These are phyloP conservation scores for Rhegmatorhina hoffmannsi DNA, from an alignment of 2,113 vertebrate species.

Conservation along the genomic window DNA sequence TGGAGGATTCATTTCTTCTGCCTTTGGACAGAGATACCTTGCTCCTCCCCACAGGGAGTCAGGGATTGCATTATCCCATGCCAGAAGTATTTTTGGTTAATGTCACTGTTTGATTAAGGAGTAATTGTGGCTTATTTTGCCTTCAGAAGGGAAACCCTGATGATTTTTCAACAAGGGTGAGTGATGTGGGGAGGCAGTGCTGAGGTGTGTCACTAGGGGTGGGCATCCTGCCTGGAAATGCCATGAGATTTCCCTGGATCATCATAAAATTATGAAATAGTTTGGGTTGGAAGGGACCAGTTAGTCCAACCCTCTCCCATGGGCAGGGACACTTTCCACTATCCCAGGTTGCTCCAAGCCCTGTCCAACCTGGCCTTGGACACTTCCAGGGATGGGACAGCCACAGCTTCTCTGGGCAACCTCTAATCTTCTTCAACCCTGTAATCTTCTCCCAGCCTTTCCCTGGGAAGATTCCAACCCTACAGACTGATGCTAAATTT, in stretches of 20 bases:
- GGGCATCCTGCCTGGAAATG: neutral
- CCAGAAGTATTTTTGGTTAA: neutral
- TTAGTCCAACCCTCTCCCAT: neutral
- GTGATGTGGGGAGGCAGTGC: neutral
- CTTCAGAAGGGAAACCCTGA: neutral
- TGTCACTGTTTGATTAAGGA: neutral
- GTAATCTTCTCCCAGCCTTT: neutral
- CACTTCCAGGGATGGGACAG: neutral
- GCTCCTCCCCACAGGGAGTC: neutral
- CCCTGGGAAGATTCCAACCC: neutral
- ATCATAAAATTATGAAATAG: neutral
- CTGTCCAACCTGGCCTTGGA: accelerated
- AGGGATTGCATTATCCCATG: neutral
- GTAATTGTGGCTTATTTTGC: neutral
- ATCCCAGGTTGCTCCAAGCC: neutral
- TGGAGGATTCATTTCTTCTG: conserved; percentile 4
- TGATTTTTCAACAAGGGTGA: neutral
- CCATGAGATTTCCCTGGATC: neutral
- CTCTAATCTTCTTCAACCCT: neutral
- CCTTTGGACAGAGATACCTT: neutral
- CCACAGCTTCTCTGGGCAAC: neutral
- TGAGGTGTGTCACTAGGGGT: neutral
- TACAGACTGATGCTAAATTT: neutral
- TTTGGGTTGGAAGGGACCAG: neutral
- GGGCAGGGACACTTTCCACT: neutral